Evolutionary conservation across 2,797 vertebrate genomes (phyloP).

Genomic region (Rallus crepitans): DNA sequence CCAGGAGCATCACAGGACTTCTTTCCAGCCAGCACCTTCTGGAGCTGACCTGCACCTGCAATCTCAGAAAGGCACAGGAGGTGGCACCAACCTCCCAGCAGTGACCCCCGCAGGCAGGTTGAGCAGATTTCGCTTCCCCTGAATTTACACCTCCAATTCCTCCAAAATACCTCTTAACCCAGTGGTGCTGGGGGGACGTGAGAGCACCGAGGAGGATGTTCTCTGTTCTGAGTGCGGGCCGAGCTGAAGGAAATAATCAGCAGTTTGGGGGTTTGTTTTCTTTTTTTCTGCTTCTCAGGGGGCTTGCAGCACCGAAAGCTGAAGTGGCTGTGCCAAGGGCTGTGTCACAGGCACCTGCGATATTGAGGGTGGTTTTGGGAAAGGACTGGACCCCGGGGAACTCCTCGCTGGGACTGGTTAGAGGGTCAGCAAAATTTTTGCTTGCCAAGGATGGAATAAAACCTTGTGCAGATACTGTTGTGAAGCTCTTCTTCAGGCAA

Average conservation of each 20-base stretch:
- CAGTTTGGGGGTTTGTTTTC: no score
- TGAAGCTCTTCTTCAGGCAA: neutral
- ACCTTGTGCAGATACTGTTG: neutral
- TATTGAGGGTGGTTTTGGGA: neutral
- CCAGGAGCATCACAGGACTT: neutral
- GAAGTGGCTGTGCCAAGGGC: neutral
- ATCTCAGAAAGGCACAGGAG: neutral
- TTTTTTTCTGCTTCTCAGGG: neutral
- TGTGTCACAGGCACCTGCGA: neutral
- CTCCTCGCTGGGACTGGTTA: neutral
- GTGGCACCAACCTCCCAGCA: constrained; percentile 16
- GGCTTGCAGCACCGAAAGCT: neutral
- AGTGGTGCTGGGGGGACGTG: neutral
- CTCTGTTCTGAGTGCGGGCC: rapidly evolving
- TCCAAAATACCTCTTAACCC: rapidly evolving
- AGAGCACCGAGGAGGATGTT: neutral
- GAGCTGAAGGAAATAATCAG: rapidly evolving
- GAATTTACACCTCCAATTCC: neutral
- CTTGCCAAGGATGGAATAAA: neutral
- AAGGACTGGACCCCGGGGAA: neutral
- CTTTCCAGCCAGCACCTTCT: neutral
- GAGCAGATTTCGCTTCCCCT: neutral
- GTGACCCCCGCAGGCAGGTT: neutral
- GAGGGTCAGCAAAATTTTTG: neutral
- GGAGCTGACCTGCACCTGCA: neutral